Conservation (phyloP, 2,113 vertebrate species). For the Caloenas nicobarica region DNA sequence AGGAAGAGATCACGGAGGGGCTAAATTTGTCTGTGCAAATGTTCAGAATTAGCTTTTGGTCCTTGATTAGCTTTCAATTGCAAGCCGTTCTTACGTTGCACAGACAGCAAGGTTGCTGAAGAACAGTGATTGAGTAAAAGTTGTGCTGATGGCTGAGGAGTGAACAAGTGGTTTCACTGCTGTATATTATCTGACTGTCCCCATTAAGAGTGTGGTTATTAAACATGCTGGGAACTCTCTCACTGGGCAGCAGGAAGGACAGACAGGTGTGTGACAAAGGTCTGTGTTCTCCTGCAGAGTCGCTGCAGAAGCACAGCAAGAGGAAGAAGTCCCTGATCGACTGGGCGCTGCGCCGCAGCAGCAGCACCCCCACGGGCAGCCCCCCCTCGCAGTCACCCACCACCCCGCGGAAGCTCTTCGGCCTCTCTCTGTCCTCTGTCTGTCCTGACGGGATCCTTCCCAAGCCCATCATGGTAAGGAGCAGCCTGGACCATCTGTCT, state of each 20-base stretch:
- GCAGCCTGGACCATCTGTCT: neutral
- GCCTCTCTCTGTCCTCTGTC: constrained; percentile 76
- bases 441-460: constrained; percentile 78
- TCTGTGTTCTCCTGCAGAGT: constrained; percentile 42
- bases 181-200: neutral
- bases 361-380: constrained; percentile 40
- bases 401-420: constrained; percentile 73
- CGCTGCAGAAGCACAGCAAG: constrained; percentile 71
- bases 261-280: neutral
- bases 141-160: neutral
- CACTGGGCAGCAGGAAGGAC: neutral
- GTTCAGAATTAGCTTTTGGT: neutral
- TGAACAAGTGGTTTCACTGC: neutral
- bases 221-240: neutral
- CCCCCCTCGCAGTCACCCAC: constrained; percentile 54
- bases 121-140: neutral
- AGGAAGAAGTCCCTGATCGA: constrained; percentile 81
- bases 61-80: neutral
- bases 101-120: neutral
- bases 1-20: neutral
- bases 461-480: constrained; percentile 78
- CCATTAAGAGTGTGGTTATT: neutral
- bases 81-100: neutral
- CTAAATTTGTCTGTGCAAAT: neutral
- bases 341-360: constrained; percentile 78